Evolutionary conservation across 2,113 vertebrate species (phyloP).

Genomic region (Actinemys pallida): DNA sequence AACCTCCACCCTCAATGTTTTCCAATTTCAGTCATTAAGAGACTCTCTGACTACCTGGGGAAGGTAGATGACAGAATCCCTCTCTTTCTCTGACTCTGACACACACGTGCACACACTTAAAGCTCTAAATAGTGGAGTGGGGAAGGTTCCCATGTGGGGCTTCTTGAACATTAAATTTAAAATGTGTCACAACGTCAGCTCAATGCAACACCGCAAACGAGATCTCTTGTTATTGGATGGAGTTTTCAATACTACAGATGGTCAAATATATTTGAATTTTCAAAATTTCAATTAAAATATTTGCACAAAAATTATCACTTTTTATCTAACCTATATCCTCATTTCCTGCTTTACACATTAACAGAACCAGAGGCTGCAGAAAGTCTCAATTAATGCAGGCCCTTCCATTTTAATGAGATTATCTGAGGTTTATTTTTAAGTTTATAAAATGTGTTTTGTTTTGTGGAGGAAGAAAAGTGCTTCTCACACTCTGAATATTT

Average conservation of each 20-base stretch:
- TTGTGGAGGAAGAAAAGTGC: fast-evolving
- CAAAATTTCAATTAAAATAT: not conserved
- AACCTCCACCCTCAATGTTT: slow-evolving; percentile 44
- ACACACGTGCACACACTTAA: not conserved
- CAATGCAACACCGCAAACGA: not conserved
- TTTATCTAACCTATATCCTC: not conserved
- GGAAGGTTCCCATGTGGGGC: not conserved
- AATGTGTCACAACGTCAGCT: not conserved
- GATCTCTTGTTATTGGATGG: not conserved
- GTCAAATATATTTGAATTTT: not conserved
- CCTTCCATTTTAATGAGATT: not conserved
- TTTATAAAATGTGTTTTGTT: not conserved
- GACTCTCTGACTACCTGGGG: slow-evolving; percentile 48
- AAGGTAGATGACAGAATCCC: slow-evolving; percentile 7
- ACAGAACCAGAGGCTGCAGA: not conserved
- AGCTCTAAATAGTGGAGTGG: not conserved
- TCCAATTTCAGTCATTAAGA: slow-evolving; percentile 44
- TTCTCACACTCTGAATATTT: not conserved
- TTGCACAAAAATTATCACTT: not conserved
- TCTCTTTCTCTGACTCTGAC: slow-evolving; percentile 6
- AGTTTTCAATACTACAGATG: not conserved
- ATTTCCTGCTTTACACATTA: not conserved
- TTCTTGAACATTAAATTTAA: not conserved
- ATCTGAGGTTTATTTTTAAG: not conserved
- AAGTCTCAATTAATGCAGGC: not conserved